A percentile compares a stretch with the other conserved stretches of the same genome.
These are phyloP conservation scores for Caenorhabditis japonica DNA, from an alignment of 2,888 invertebrate genomes.

Conservation along the genomic window DNA sequence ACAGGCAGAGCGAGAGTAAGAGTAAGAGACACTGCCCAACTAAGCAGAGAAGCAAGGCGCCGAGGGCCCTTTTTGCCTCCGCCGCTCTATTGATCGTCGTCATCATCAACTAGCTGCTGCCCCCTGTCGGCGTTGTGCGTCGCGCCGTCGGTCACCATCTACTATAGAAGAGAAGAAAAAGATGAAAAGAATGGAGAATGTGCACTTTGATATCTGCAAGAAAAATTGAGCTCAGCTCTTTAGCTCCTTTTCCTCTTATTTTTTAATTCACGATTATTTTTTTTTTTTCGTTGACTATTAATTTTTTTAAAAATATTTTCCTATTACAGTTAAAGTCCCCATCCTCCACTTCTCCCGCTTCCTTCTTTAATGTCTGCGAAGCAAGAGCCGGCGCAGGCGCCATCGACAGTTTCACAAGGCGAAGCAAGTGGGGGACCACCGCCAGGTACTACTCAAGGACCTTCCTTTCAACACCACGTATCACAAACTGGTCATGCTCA, in stretches of 20 bases:
- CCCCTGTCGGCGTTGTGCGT: no score
- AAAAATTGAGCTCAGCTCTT: no score
- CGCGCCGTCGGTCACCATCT: no score
- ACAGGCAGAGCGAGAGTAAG: no score
- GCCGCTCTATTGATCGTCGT: slow-evolving; percentile 45
- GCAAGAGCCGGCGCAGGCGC: slow-evolving; percentile 38
- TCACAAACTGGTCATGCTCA: no score
- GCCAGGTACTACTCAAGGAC: slow-evolving; percentile 4
- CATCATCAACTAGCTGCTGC: no score
- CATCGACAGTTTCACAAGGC: slow-evolving; percentile 15
- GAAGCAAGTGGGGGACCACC: slow-evolving; percentile 5
- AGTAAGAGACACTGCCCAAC: no score
- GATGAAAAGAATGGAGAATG: no score
- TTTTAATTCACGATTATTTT: neutral
- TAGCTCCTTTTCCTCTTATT: no score
- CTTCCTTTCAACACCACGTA: slow-evolving; percentile 6
- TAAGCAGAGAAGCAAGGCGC: slow-evolving; percentile 21
- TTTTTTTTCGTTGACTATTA: neutral
- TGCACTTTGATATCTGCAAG: no score
- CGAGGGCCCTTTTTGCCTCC: slow-evolving; percentile 21
- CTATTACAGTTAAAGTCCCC: neutral
- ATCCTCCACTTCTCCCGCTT: slow-evolving; percentile 1
- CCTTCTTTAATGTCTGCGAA: slow-evolving; percentile 26
- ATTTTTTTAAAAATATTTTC: neutral
- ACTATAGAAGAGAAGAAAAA: no score